Evolutionary conservation across 92 coral and sea anemone species (phyloP), one percentile per base, ranked within the genome.

Genomic region (Porites lobata): DNA sequence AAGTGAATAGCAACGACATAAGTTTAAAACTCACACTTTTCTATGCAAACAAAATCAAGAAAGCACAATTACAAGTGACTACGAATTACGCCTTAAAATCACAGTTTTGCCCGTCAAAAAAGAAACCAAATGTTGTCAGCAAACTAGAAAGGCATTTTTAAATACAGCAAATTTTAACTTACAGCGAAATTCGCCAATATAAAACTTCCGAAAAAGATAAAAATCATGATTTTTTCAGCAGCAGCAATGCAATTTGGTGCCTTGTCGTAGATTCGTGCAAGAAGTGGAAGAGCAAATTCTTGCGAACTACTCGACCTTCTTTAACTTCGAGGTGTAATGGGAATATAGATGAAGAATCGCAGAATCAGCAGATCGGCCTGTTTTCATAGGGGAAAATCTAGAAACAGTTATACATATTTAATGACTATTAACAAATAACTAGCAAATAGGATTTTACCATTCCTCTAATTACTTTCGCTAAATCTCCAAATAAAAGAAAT

Each of bases 241-340:
- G 95, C 95, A 87, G 91, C 72, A 66, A 65, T 52, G 4, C 4
- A 15, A 52, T 38, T 38, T 38, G 47, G 53, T 86, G 89, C 93
- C 91, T 90, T 92, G 95, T 90, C 95, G 77, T 80, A 11, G 29
- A n/a, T 18, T 51, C 1, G 26, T 24, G 51, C 54, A 24, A 22
- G 47, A 61, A 11, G 47, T 32, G 76, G 47, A 54, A 59, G 80
- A 73, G 73, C n/a, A 84, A 73, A 61, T 84, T 47, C 72, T 13
- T 13, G 71, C 20, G 63, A 84, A 61, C 73, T 73, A 73, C 71
- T 83, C 87, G 72, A 47, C 58, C 80, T 51, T 47, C 52, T 20
- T 26, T 72, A 47, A 21, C 62, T 24, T 21, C 62, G 50, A 84
- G 80, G 72, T 47, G 52, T 14, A 72, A 73, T 61, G 10, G 63